Conservation (phyloP, 2,888 invertebrate genomes). For the Helicoverpa assulta region DNA sequence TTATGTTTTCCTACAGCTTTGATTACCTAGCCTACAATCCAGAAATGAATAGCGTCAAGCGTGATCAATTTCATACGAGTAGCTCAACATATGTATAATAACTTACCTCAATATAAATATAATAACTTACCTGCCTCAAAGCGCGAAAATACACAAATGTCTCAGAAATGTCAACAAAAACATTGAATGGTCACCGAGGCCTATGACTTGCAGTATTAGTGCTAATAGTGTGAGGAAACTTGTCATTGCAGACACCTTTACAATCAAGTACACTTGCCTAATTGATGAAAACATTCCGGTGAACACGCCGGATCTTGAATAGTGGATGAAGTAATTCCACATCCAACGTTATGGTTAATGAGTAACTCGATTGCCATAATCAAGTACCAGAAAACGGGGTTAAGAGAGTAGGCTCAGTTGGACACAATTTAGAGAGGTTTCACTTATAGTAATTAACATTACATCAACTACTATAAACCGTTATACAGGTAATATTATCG, state of each 20-base stretch:
- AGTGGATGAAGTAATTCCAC: slow-evolving; percentile 12
- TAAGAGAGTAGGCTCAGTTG: slow-evolving; percentile 1
- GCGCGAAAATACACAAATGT: too few relatives aligned
- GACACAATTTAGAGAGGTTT: not conserved
- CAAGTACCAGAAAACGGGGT: not conserved
- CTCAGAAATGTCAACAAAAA: not conserved
- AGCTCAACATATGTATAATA: too few relatives aligned
- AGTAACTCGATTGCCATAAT: not conserved
- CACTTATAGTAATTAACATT: not conserved
- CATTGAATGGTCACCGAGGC: not conserved
- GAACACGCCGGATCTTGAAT: slow-evolving; percentile 6
- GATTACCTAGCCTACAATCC: too few relatives aligned
- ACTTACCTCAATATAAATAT: too few relatives aligned
- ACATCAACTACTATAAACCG: too few relatives aligned
- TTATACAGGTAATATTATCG: too few relatives aligned
- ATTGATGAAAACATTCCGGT: slow-evolving; percentile 30
- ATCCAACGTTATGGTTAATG: not conserved
- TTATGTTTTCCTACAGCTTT: too few relatives aligned
- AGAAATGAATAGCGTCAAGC: too few relatives aligned
- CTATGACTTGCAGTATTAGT: slow-evolving; percentile 26
- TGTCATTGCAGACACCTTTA: slow-evolving; percentile 22
- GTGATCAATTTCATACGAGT: too few relatives aligned
- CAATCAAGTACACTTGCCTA: slow-evolving; percentile 34
- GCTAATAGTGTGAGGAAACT: slow-evolving; percentile 28
- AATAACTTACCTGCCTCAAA: too few relatives aligned